Evolutionary conservation across 2,888 invertebrate genomes (phyloP).

Genomic region (Cyrtodaria siliqua): DNA sequence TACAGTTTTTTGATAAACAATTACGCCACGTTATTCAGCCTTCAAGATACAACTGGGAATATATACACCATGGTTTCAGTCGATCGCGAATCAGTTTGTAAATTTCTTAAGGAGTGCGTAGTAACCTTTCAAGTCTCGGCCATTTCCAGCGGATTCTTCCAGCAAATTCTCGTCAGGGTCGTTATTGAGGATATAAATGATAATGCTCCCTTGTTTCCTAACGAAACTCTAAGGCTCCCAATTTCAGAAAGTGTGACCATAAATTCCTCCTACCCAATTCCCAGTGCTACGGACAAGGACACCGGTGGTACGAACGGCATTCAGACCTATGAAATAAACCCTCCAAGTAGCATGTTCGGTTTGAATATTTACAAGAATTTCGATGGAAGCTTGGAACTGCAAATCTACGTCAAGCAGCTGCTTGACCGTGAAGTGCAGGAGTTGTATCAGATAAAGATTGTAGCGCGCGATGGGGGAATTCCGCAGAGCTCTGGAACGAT

Average conservation of each 20-base stretch:
- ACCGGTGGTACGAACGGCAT: slow-evolving; percentile 55
- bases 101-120: slow-evolving; percentile 35
- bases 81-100: slow-evolving; percentile 56
- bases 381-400: slow-evolving; percentile 40
- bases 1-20: slow-evolving; percentile 27
- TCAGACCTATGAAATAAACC: slow-evolving; percentile 49
- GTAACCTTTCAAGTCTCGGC: slow-evolving; percentile 43
- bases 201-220: slow-evolving; percentile 67
- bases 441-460: slow-evolving; percentile 48
- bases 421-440: slow-evolving; percentile 62
- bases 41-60: slow-evolving; percentile 44
- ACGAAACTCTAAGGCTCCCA: slow-evolving; percentile 19
- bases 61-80: slow-evolving; percentile 50
- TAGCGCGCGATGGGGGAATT: slow-evolving; percentile 62
- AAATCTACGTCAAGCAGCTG: slow-evolving; percentile 45
- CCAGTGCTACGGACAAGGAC: slow-evolving; percentile 54
- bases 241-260: slow-evolving; percentile 51
- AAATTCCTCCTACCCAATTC: slow-evolving; percentile 30
- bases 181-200: slow-evolving; percentile 72
- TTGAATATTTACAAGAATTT: slow-evolving; percentile 21
- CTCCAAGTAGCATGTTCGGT: slow-evolving; percentile 47
- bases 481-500: slow-evolving; percentile 41
- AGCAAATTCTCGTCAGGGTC: slow-evolving; percentile 65
- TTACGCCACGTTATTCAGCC: slow-evolving; percentile 41
- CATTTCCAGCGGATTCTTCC: slow-evolving; percentile 16